phyloP scores from a whole-genome alignment of 1,140 invertebrate genomes.

The Zaprionus davidi region DNA sequence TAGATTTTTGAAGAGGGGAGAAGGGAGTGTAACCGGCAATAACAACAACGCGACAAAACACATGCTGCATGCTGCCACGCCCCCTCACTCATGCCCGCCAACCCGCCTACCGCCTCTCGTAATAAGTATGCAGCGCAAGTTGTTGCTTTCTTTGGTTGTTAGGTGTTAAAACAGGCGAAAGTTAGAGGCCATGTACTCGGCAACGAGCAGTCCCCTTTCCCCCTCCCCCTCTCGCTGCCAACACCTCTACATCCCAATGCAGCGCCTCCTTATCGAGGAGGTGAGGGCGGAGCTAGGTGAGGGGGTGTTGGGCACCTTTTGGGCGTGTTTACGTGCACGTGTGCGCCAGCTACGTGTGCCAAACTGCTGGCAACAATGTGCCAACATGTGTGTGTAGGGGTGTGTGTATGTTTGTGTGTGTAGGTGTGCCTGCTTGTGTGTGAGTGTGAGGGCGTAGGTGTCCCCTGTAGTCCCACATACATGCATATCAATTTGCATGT shows the following conservation, averaged over 20 bases:
- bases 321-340: conserved; percentile 31
- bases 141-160: conserved; percentile 70
- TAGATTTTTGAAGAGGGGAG: conserved; percentile 57
- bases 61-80: conserved; percentile 55
- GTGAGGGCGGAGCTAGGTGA: too few relatives aligned
- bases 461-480: conserved; percentile 60
- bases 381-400: conserved; percentile 39
- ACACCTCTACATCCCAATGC: conserved; percentile 13
- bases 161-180: conserved; percentile 79
- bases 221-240: conserved; percentile 26
- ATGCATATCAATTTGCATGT: conserved; percentile 82
- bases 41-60: conserved; percentile 52
- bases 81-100: not conserved
- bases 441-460: conserved; percentile 44
- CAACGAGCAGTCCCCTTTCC: conserved; percentile 1
- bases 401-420: conserved; percentile 24
- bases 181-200: conserved; percentile 68
- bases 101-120: not conserved
- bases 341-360: conserved; percentile 61
- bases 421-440: not conserved
- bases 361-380: conserved; percentile 67
- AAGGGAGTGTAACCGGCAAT: not conserved
- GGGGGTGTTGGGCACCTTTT: not conserved
- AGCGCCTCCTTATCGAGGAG: not conserved
- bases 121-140: conserved; percentile 34